Percentiles rank a stretch among this genome's conserved stretches.
Evolutionary conservation across 2,888 invertebrate genomes (phyloP).

Genomic region (Orchestes rusci): DNA sequence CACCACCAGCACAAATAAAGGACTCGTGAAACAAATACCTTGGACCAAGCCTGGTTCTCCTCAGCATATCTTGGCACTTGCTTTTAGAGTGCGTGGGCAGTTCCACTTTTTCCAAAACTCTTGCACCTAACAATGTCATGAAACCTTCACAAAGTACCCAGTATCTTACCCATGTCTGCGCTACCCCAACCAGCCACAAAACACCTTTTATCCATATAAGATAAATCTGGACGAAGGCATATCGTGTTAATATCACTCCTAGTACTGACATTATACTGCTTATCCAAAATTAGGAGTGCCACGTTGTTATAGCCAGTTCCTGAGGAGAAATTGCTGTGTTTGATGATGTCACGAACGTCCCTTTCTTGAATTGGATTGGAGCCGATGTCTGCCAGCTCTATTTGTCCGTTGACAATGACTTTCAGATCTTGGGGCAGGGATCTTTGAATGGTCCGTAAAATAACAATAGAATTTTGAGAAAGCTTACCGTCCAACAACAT

Average conservation of each 20-base stretch:
- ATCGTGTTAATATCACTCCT: slow-evolving; percentile 55
- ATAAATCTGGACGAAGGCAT: slow-evolving; percentile 55
- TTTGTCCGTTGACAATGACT: slow-evolving; percentile 72
- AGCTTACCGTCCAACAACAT: slow-evolving; percentile 28
- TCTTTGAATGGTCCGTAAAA: no score
- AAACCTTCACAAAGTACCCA: no score
- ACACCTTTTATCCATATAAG: slow-evolving; percentile 49
- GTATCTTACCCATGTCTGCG: slow-evolving; percentile 12
- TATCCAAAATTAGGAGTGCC: slow-evolving; percentile 55
- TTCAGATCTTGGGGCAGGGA: neutral
- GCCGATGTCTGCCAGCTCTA: slow-evolving; percentile 56
- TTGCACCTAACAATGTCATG: no score
- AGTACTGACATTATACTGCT: slow-evolving; percentile 45
- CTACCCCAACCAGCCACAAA: slow-evolving; percentile 65
- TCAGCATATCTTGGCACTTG: slow-evolving; percentile 55
- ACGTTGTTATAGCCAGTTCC: slow-evolving; percentile 58
- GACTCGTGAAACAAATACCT: slow-evolving; percentile 59
- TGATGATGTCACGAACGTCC: slow-evolving; percentile 44
- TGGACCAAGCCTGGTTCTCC: slow-evolving; percentile 57
- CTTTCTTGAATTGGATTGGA: slow-evolving; percentile 55
- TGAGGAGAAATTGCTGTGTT: slow-evolving; percentile 47
- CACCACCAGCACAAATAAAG: slow-evolving; percentile 75
- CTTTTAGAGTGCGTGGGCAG: slow-evolving; percentile 56
- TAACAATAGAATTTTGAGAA: no score
- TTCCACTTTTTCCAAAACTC: no score